Conservation (phyloP, 2,113 vertebrate species). For the Rissa tridactyla region DNA sequence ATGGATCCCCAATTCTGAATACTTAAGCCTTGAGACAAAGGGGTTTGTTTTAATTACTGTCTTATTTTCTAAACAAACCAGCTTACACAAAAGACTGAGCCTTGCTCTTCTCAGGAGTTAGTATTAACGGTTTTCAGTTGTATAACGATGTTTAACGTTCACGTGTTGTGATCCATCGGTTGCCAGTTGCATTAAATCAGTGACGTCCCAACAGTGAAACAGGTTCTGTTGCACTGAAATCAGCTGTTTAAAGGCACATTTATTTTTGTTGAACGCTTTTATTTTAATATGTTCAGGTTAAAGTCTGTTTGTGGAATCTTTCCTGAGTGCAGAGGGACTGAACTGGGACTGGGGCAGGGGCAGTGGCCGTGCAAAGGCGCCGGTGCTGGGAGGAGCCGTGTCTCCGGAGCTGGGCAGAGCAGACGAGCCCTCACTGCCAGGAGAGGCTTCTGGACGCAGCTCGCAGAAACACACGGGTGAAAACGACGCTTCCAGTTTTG, state of each 20-base stretch:
- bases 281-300: neutral
- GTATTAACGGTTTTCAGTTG: neutral
- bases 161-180: neutral
- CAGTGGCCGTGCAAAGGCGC: neutral
- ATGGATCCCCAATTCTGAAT: neutral
- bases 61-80: neutral
- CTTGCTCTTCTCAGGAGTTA: neutral
- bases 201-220: neutral
- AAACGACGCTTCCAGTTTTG: neutral
- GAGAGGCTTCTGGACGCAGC: neutral
- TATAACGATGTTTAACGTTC: neutral
- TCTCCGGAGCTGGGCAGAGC: neutral
- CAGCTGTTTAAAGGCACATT: neutral
- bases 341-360: fast-evolving
- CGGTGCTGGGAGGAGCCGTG: fast-evolving
- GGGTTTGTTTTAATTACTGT: neutral
- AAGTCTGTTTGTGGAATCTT: neutral
- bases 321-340: neutral
- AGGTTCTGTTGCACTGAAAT: neutral
- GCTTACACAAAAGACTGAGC: neutral
- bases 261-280: fast-evolving
- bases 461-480: neutral
- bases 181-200: neutral
- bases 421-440: neutral
- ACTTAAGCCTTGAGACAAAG: neutral